These are phyloP conservation scores for Cinara cedri DNA, from an alignment of 2,888 invertebrate species.

Conservation along the genomic window DNA sequence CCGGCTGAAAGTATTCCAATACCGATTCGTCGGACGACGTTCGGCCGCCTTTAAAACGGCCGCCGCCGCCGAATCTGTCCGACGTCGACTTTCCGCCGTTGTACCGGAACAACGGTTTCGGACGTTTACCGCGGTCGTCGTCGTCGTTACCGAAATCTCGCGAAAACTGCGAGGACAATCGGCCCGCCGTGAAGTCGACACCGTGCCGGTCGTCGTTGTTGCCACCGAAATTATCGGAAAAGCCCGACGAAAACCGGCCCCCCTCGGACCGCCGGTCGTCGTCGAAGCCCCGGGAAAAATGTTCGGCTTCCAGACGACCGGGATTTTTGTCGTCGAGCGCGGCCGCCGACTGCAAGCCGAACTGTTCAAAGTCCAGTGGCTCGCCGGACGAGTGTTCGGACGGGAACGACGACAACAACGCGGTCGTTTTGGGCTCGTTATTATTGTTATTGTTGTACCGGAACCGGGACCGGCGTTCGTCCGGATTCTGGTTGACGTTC, in stretches of 20 bases:
- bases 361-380: slow-evolving; percentile 47
- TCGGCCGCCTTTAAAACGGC: not conserved
- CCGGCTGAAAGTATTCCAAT: slow-evolving; percentile 57
- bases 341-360: slow-evolving; percentile 29
- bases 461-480: slow-evolving; percentile 16
- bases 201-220: not conserved
- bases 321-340: not conserved
- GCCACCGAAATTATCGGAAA: not conserved
- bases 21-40: not conserved
- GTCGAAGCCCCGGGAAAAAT: not conserved
- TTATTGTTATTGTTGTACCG: not conserved
- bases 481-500: slow-evolving; percentile 4
- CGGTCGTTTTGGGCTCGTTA: not conserved
- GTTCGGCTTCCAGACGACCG: not conserved
- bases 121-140: not conserved
- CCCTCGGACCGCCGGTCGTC: not conserved
- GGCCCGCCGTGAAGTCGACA: not conserved
- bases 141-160: not conserved
- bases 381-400: not conserved
- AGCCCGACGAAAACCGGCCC: not conserved
- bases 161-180: not conserved
- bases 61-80: not conserved
- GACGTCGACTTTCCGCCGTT: not conserved
- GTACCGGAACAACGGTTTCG: not conserved
- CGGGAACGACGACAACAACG: not conserved